Conservation (phyloP, 2,113 vertebrate species). For the Gadus chalcogrammus region DNA sequence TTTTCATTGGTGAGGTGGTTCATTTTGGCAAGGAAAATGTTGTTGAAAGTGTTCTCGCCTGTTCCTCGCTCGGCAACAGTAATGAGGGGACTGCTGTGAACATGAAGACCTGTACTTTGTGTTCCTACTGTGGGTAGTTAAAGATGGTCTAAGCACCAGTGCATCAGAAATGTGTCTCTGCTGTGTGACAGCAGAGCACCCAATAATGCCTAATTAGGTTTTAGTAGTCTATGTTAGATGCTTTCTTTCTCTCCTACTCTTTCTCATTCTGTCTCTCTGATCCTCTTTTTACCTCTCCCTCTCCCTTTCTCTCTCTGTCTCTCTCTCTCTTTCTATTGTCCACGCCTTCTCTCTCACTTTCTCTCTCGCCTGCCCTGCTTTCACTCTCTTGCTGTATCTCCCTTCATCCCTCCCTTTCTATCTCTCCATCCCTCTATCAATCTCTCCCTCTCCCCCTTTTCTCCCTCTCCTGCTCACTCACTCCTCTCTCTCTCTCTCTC, state of each 20-base stretch:
- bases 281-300: no score
- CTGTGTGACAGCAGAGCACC: slow-evolving; percentile 12
- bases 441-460: no score
- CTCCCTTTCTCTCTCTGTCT: no score
- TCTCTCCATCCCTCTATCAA: no score
- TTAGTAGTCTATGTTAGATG: slow-evolving; percentile 42
- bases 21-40: no score
- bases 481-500: no score
- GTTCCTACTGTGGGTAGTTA: slow-evolving; percentile 25
- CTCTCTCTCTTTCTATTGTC: no score
- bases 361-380: slow-evolving; percentile 4
- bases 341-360: not conserved
- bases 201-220: slow-evolving; percentile 30
- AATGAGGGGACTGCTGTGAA: not conserved
- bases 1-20: no score
- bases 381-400: no score
- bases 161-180: slow-evolving; percentile 12
- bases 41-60: no score
- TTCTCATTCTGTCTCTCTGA: slow-evolving; percentile 6
- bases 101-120: slow-evolving; percentile 30
- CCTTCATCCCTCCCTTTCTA: no score
- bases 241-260: slow-evolving; percentile 8
- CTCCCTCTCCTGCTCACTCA: no score
- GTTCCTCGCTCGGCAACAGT: not conserved
- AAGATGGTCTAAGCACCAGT: slow-evolving; percentile 39